These are phyloP conservation scores for Brachypalpus laphriformis DNA, from an alignment of 2,888 invertebrate species.

Conservation along the genomic window DNA sequence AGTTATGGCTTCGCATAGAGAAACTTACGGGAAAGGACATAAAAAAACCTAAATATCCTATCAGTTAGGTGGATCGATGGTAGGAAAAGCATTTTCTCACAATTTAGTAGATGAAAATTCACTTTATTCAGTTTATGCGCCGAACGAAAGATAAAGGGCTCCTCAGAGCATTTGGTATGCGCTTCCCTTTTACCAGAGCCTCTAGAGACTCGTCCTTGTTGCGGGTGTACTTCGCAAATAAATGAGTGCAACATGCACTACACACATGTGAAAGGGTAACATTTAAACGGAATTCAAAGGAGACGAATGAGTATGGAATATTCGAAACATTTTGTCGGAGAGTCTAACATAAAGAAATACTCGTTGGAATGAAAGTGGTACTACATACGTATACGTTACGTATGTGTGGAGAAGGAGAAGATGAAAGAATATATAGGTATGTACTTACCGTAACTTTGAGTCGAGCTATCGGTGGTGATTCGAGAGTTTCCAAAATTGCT, in stretches of 20 bases:
- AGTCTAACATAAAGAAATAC: slow-evolving; percentile 28
- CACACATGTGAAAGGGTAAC: slow-evolving; percentile 8
- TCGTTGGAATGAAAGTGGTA: slow-evolving; percentile 30
- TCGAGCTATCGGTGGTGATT: slow-evolving; percentile 82
- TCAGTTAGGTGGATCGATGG: slow-evolving; percentile 15
- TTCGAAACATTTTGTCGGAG: slow-evolving; percentile 51
- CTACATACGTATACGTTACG: background rate
- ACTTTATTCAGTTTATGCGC: slow-evolving; percentile 65
- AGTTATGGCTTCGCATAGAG: slow-evolving; percentile 58
- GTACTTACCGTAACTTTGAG: slow-evolving; percentile 82
- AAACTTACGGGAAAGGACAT: slow-evolving; percentile 8
- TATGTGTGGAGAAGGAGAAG: background rate
- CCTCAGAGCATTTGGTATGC: slow-evolving; percentile 15
- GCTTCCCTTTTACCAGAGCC: slow-evolving; percentile 4
- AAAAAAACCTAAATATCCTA: background rate
- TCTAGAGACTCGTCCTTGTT: background rate
- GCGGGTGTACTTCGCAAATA: slow-evolving; percentile 6
- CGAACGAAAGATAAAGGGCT: slow-evolving; percentile 49
- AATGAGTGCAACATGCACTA: slow-evolving; percentile 15
- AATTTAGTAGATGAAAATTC: slow-evolving; percentile 58
- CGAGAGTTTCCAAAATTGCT: slow-evolving; percentile 82
- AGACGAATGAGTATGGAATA: slow-evolving; percentile 59
- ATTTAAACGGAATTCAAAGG: slow-evolving; percentile 55
- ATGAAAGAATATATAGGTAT: slow-evolving; percentile 10
- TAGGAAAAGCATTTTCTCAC: slow-evolving; percentile 35